Conservation (phyloP, 30 jellyfish, hydroid and myxozoan genomes). For the Mastigias papua region DNA sequence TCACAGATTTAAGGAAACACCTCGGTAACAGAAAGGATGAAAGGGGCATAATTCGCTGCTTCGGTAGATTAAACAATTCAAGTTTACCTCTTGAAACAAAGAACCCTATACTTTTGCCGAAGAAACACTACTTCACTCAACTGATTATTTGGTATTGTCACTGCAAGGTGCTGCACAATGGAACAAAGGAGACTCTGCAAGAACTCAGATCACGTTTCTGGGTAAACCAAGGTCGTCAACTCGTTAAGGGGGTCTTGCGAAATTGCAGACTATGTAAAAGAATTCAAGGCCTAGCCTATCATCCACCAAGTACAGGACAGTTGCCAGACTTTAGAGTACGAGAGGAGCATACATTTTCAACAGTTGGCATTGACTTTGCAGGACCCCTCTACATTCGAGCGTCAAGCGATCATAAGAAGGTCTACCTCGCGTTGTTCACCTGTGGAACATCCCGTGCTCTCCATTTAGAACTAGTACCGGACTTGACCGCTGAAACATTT, state of each 20-base stretch:
- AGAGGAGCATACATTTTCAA: constrained; percentile 11
- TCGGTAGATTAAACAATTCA: constrained; percentile 27
- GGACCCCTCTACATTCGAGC: constrained; percentile 47
- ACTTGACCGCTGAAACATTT: constrained; percentile 30
- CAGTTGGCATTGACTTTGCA: constrained; percentile 56
- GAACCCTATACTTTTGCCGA: constrained; percentile 9
- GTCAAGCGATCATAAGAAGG: constrained; percentile 10
- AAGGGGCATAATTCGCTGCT: constrained; percentile 34
- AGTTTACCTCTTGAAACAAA: neutral
- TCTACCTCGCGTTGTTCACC: constrained; percentile 30
- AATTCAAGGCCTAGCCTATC: constrained; percentile 42
- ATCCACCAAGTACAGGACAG: constrained; percentile 21
- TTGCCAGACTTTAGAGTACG: constrained; percentile 60
- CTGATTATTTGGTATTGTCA: constrained; percentile 17
- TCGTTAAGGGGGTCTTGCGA: constrained; percentile 10
- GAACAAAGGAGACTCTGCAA: constrained; percentile 40
- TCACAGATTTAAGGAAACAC: neutral
- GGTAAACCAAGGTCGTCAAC: constrained; percentile 63
- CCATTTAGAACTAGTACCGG: constrained; percentile 37
- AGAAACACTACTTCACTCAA: neutral
- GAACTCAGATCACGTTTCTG: constrained; percentile 66
- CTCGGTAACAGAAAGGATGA: constrained; percentile 15
- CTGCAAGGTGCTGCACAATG: constrained; percentile 37
- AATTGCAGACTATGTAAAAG: constrained; percentile 31
- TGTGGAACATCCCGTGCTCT: constrained; percentile 30